Conservation (phyloP, 2,888 invertebrate species). For the Homarus gammarus region DNA sequence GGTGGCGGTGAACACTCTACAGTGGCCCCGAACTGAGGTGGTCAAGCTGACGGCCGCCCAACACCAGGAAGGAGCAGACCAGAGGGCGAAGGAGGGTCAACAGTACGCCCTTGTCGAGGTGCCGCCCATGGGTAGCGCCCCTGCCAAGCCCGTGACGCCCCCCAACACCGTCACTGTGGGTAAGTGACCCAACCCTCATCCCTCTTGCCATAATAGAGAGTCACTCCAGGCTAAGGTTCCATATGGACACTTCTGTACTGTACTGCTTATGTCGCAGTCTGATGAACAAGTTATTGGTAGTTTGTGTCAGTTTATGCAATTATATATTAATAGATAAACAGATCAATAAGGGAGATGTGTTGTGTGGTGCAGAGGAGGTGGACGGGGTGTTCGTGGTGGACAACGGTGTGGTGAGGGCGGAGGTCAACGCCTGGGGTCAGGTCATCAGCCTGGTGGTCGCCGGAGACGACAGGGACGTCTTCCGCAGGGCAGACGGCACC, state of each 20-base stretch:
- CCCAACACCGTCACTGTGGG: conserved; percentile 45
- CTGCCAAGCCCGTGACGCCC: conserved; percentile 15
- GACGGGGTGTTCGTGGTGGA: conserved; percentile 42
- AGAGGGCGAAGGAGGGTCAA: not conserved
- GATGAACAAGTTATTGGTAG: not conserved
- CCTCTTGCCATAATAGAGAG: too few relatives aligned
- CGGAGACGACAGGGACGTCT: conserved; percentile 61
- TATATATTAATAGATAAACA: not conserved
- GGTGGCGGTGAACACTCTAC: conserved; percentile 69
- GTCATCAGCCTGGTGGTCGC: conserved; percentile 52
- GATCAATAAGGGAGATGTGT: not conserved
- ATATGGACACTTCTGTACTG: too few relatives aligned
- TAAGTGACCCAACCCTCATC: conserved; percentile 38
- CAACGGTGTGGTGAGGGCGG: conserved; percentile 55
- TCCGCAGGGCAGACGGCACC: conserved; percentile 39
- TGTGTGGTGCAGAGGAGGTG: conserved; percentile 12
- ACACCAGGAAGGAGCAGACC: not conserved
- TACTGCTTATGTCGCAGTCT: too few relatives aligned
- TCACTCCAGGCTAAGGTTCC: too few relatives aligned
- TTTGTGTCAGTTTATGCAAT: too few relatives aligned
- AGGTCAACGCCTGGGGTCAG: conserved; percentile 53
- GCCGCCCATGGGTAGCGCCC: conserved; percentile 40
- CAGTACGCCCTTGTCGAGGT: conserved; percentile 44
- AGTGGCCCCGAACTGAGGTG: conserved; percentile 67
- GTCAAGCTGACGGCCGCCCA: conserved; percentile 26